These are phyloP conservation scores for Solenopsis invicta DNA, from an alignment of 1,140 invertebrate species.

Conservation along the genomic window DNA sequence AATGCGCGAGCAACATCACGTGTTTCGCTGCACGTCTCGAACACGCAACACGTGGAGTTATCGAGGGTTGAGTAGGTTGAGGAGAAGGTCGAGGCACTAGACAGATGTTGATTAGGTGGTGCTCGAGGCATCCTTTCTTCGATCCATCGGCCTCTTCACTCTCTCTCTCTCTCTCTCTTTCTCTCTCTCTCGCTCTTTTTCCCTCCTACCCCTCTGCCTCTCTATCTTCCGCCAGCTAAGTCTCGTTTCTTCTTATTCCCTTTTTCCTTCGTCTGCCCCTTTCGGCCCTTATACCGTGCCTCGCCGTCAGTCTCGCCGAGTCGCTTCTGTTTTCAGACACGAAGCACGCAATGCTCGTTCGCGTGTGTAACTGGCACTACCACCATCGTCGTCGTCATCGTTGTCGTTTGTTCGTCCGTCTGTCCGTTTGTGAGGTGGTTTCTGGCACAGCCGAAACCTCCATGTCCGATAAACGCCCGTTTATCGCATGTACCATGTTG, in stretches of 20 bases:
- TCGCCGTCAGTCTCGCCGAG: constrained; percentile 79
- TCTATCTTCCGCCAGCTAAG: constrained; percentile 58
- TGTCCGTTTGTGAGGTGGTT: constrained; percentile 46
- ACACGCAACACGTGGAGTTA: constrained; percentile 45
- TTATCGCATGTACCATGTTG: constrained; percentile 66
- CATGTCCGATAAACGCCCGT: constrained; percentile 67
- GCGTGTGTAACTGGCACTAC: constrained; percentile 76
- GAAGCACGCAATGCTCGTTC: constrained; percentile 83
- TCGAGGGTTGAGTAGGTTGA: constrained; percentile 68
- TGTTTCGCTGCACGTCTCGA: constrained; percentile 46
- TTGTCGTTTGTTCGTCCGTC: constrained; percentile 52
- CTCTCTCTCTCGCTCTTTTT: no score
- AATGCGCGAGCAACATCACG: constrained; percentile 55
- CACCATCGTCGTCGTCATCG: constrained; percentile 64
- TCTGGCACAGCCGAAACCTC: constrained; percentile 55
- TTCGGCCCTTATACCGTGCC: constrained; percentile 61
- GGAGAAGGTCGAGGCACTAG: constrained; percentile 78
- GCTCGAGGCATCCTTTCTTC: constrained; percentile 77
- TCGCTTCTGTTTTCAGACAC: constrained; percentile 83
- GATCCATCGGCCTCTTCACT: constrained; percentile 28
- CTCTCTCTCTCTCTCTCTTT: constrained; percentile 43
- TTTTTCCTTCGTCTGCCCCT: constrained; percentile 37
- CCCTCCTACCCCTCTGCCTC: not conserved
- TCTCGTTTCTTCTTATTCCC: constrained; percentile 58
- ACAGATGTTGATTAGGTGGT: constrained; percentile 84